Conservation (phyloP, 2,113 vertebrate genomes). For the Cyanistes caeruleus region DNA sequence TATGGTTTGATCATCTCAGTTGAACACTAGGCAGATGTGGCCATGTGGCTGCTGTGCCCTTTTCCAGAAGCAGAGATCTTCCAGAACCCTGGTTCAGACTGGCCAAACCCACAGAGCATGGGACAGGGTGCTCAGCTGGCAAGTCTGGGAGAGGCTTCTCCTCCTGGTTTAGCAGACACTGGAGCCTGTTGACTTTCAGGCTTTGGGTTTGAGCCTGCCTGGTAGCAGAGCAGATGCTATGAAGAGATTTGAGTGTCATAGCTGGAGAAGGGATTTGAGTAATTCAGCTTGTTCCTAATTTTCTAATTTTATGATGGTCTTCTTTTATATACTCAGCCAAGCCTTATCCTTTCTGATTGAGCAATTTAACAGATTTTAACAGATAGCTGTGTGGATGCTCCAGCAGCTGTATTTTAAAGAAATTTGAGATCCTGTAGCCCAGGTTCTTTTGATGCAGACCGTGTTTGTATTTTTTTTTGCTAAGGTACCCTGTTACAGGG, state of each 20-base stretch:
- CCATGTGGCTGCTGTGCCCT: neutral
- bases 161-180: neutral
- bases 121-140: neutral
- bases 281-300: neutral
- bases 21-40: neutral
- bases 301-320: neutral
- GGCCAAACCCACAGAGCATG: rapidly evolving
- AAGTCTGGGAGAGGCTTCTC: neutral
- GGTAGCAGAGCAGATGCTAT: neutral
- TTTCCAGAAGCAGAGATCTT: neutral
- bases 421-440: neutral
- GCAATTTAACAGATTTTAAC: neutral
- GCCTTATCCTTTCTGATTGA: neutral
- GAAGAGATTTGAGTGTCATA: neutral
- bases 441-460: neutral
- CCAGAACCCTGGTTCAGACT: neutral
- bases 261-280: neutral
- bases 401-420: neutral
- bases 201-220: neutral
- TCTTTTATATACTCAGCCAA: neutral
- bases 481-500: neutral
- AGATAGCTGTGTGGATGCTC: neutral
- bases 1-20: neutral
- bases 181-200: neutral
- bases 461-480: neutral